Evolutionary conservation across 37 sponge, comb jelly and placozoan genomes (phyloP).

Genomic region (Halichondria panicea): DNA sequence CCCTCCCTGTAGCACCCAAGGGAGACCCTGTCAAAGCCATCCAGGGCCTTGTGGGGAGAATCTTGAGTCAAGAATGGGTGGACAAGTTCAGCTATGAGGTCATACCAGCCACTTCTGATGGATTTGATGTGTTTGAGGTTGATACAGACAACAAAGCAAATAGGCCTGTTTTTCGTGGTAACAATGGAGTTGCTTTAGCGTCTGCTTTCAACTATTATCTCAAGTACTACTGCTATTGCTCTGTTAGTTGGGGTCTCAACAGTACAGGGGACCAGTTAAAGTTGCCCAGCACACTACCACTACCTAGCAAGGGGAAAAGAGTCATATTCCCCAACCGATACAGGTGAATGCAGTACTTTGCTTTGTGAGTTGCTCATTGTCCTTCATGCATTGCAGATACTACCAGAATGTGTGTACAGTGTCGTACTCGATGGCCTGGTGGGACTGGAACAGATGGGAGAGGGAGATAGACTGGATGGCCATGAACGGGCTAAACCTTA

Average conservation of each 20-base stretch:
- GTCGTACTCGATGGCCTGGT: constrained; percentile 79
- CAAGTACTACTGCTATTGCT: constrained; percentile 65
- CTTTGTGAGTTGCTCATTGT: no score
- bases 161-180: constrained; percentile 51
- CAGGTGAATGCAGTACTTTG: no score
- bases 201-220: constrained; percentile 70
- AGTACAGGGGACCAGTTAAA: constrained; percentile 63
- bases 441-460: constrained; percentile 65
- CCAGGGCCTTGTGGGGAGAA: constrained; percentile 49
- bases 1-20: no score
- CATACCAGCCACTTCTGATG: constrained; percentile 20
- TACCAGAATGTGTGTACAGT: constrained; percentile 83
- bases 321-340: constrained; percentile 45
- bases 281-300: constrained; percentile 40
- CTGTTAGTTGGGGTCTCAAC: constrained; percentile 65
- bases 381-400: no score
- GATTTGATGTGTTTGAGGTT: constrained; percentile 62
- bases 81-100: constrained; percentile 49
- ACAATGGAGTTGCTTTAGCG: constrained; percentile 72
- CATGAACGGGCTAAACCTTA: constrained; percentile 68
- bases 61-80: constrained; percentile 56
- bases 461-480: constrained; percentile 84
- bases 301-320: constrained; percentile 1
- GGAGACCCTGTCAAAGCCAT: constrained; percentile 51
- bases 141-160: not conserved